Conservation (phyloP, 2,797 vertebrate species). For the Bradypus variegatus region DNA sequence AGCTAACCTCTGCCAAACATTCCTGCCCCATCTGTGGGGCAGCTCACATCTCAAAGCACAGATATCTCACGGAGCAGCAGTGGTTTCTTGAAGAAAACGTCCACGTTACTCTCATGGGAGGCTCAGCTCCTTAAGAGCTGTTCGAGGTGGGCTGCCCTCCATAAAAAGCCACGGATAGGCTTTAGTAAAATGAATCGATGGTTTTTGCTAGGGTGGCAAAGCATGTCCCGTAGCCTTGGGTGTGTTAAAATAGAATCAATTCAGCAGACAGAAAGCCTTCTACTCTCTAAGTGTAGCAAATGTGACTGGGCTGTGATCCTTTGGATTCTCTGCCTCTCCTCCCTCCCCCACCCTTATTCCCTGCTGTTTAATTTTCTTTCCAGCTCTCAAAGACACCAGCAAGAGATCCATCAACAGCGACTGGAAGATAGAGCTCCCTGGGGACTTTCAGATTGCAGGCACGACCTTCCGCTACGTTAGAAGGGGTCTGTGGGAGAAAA, state of each 20-base stretch:
- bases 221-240: background rate
- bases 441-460: constrained; percentile 95
- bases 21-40: background rate
- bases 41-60: background rate
- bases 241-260: background rate
- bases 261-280: background rate
- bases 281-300: background rate
- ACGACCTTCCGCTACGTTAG: constrained; percentile 94
- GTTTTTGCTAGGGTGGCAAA: background rate
- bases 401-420: constrained; percentile 96
- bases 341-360: background rate
- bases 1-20: background rate
- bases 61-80: background rate
- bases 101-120: background rate
- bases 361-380: constrained; percentile 50
- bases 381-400: constrained; percentile 92
- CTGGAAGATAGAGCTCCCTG: constrained; percentile 98
- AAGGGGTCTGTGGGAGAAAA: constrained; percentile 97
- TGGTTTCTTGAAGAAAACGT: background rate
- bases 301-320: background rate
- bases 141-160: background rate
- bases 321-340: rapidly evolving
- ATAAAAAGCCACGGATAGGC: background rate
- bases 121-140: background rate
- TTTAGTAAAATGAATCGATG: background rate